These are phyloP conservation scores for Sclerodermus sp. DNA, from an alignment of 2,888 invertebrate species.

Conservation along the genomic window DNA sequence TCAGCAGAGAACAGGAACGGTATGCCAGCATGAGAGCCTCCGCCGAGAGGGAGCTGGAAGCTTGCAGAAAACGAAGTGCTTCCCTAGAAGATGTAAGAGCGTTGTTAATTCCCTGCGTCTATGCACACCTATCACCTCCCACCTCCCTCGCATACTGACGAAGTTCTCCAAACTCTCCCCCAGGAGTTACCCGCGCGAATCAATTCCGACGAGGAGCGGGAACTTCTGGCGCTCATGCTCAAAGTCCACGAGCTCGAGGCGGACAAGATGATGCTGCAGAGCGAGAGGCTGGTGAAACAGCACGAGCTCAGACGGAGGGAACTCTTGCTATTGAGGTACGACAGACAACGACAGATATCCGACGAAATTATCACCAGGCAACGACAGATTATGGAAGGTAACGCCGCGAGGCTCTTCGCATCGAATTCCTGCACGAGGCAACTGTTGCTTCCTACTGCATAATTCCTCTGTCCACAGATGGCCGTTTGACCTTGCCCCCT, in stretches of 20 bases:
- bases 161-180: background rate
- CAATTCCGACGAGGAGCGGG: constrained; percentile 86
- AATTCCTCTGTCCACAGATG: constrained; percentile 59
- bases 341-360: constrained; percentile 81
- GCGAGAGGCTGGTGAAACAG: constrained; percentile 80
- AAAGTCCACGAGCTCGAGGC: constrained; percentile 93
- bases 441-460: too few species aligned
- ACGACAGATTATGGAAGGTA: constrained; percentile 81
- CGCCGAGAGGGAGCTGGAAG: constrained; percentile 80
- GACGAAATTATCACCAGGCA: constrained; percentile 92
- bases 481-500: constrained; percentile 70
- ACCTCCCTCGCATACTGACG: background rate
- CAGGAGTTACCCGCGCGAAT: constrained; percentile 84
- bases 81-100: constrained; percentile 79
- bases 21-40: constrained; percentile 75
- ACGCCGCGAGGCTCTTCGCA: too few species aligned
- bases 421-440: too few species aligned
- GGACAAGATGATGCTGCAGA: constrained; percentile 89
- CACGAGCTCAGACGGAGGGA: constrained; percentile 85
- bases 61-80: constrained; percentile 76
- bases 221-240: constrained; percentile 83
- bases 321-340: constrained; percentile 78
- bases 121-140: too few species aligned
- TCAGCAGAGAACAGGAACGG: constrained; percentile 83
- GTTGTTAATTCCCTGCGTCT: too few species aligned